phyloP scores from a whole-genome alignment of 1,140 invertebrate species.

The Proales similis region DNA sequence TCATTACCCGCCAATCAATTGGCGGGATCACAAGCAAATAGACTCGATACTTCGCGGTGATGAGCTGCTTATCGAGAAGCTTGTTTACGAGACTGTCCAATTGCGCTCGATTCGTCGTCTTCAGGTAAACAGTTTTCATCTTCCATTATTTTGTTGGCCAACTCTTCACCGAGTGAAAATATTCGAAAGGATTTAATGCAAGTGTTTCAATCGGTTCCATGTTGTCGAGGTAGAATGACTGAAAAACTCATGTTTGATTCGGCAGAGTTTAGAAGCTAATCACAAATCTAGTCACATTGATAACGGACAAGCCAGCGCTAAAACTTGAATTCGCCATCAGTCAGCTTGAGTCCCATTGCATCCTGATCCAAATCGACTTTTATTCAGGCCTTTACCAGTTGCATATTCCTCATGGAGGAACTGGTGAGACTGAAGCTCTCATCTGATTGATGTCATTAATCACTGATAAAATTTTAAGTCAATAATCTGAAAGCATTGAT shows the following conservation, averaged over 20 bases:
- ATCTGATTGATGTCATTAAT: too few species aligned
- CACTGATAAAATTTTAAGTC: constrained; percentile 23
- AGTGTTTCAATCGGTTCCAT: too few species aligned
- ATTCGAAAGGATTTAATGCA: too few species aligned
- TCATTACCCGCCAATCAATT: constrained; percentile 9
- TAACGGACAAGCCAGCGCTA: constrained; percentile 12
- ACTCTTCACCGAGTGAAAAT: too few species aligned
- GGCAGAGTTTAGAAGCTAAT: background rate
- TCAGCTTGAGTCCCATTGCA: constrained; percentile 5
- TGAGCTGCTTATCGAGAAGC: constrained; percentile 29
- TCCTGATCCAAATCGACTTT: constrained; percentile 24
- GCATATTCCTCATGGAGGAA: constrained; percentile 13
- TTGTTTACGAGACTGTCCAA: constrained; percentile 23
- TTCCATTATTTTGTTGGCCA: too few species aligned
- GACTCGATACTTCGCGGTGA: constrained; percentile 9
- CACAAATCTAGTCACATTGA: background rate
- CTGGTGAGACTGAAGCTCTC: too few species aligned
- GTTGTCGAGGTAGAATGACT: too few species aligned
- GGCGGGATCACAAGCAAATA: constrained; percentile 36
- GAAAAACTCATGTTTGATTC: too few species aligned
- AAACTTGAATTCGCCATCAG: constrained; percentile 17
- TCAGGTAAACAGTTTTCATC: too few species aligned
- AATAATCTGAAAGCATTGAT: background rate
- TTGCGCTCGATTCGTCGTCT: constrained; percentile 24
- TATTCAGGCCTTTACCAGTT: constrained; percentile 18